phyloP scores from a whole-genome alignment of 2,113 vertebrate species.

The Neolamprologus fasciatus region DNA sequence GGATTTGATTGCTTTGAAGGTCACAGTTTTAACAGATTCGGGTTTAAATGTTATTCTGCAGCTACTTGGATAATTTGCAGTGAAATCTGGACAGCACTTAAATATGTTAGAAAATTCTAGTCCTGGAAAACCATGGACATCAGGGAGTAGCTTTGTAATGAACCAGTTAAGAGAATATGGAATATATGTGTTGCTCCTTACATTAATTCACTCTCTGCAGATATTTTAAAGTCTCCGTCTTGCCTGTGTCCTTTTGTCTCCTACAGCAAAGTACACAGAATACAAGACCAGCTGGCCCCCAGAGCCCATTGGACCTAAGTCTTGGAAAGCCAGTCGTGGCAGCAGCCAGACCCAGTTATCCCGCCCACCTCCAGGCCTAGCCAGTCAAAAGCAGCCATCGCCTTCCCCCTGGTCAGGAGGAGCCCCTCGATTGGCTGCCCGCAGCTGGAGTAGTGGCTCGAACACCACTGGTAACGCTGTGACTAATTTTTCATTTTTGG shows the following conservation, averaged over 20 bases:
- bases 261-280: conserved; percentile 91
- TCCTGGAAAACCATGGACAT: background rate
- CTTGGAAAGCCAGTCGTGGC: conserved; percentile 96
- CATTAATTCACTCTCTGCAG: background rate
- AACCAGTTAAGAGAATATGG: background rate
- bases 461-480: conserved; percentile 75
- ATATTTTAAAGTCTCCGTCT: background rate
- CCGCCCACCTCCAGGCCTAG: conserved; percentile 92
- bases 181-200: background rate
- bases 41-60: background rate
- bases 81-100: background rate
- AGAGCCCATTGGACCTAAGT: conserved; percentile 98
- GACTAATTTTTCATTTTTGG: background rate
- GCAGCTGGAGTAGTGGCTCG: conserved; percentile 80
- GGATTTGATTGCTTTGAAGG: background rate
- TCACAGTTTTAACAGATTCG: background rate
- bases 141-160: background rate
- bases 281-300: conserved; percentile 98
- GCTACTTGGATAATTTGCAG: background rate
- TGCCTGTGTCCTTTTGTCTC: background rate
- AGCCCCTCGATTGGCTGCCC: conserved; percentile 82
- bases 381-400: conserved; percentile 88
- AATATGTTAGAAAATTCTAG: background rate
- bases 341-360: conserved; percentile 91
- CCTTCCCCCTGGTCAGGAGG: conserved; percentile 89